These are phyloP conservation scores for Corythucha ciliata DNA, from an alignment of 2,888 invertebrate species.

Conservation along the genomic window DNA sequence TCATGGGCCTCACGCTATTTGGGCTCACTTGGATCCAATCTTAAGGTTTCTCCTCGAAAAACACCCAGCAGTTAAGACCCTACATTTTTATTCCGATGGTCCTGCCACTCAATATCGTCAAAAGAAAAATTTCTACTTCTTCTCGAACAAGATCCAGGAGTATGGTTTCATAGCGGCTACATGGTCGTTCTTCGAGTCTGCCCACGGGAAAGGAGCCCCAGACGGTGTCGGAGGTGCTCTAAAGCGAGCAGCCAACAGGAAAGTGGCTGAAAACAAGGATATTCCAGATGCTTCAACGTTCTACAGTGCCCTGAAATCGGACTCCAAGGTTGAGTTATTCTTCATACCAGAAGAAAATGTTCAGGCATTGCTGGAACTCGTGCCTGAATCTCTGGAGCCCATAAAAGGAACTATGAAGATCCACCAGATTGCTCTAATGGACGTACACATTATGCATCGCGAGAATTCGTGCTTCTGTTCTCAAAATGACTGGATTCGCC, in stretches of 20 bases:
- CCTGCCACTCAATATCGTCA: background rate
- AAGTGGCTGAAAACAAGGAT: constrained; percentile 1
- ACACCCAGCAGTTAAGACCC: background rate
- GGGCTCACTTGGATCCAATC: too few relatives aligned
- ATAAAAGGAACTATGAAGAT: constrained; percentile 6
- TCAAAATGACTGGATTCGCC: constrained; percentile 7
- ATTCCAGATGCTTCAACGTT: constrained; percentile 15
- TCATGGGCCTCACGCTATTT: too few relatives aligned
- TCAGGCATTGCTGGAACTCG: background rate
- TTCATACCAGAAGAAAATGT: constrained; percentile 1
- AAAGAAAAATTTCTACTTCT: background rate
- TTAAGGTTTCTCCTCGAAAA: too few relatives aligned
- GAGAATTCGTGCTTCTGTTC: constrained; percentile 10
- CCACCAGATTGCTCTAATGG: constrained; percentile 10
- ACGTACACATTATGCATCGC: constrained; percentile 4
- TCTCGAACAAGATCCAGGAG: background rate
- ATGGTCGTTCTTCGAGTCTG: constrained; percentile 13
- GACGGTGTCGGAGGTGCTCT: constrained; percentile 17
- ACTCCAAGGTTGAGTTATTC: constrained; percentile 6
- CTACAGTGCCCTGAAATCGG: background rate
- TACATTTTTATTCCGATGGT: background rate
- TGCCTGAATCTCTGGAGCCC: background rate
- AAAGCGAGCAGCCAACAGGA: constrained; percentile 9
- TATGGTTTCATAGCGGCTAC: constrained; percentile 11
- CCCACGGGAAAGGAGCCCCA: constrained; percentile 16